Conservation (phyloP, 2,797 vertebrate species). For the Tragelaphus oryx region DNA sequence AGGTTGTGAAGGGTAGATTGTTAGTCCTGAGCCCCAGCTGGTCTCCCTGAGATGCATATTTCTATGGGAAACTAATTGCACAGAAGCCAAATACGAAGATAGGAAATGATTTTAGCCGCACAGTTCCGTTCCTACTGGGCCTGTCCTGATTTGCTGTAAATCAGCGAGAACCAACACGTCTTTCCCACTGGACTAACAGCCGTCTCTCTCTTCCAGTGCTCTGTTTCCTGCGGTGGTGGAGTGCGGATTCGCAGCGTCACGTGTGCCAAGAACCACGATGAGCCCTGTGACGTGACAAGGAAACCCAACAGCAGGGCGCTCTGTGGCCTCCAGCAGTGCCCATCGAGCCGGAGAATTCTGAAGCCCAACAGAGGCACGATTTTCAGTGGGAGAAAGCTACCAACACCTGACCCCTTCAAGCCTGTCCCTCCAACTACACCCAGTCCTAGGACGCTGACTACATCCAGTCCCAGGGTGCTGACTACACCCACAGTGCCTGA, state of each 20-base stretch:
- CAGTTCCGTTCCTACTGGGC: neutral
- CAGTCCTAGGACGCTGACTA: neutral
- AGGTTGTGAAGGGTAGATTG: neutral
- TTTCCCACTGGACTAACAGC: neutral
- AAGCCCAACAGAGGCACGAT: constrained; percentile 71
- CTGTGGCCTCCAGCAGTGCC: constrained; percentile 93
- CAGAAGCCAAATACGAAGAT: neutral
- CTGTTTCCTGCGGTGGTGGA: constrained; percentile 92
- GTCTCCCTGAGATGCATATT: neutral
- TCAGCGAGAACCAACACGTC: neutral
- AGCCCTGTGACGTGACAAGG: constrained; percentile 84
- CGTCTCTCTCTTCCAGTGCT: constrained; percentile 86
- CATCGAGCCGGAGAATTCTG: constrained; percentile 77
- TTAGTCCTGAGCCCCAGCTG: neutral
- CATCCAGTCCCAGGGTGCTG: neutral
- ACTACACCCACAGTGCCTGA: constrained; percentile 53
- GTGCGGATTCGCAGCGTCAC: constrained; percentile 88
- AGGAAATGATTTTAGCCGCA: neutral
- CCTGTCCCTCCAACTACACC: constrained; percentile 40
- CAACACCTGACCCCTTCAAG: constrained; percentile 31
- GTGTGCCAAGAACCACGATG: constrained; percentile 84
- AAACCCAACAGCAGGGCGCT: constrained; percentile 92
- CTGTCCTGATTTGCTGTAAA: neutral
- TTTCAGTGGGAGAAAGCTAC: constrained; percentile 61
- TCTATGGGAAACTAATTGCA: neutral